Percentiles rank a stretch among this genome's conserved stretches.
Conservation (phyloP, 1,140 invertebrate species). For the Colletes latitarsis region DNA sequence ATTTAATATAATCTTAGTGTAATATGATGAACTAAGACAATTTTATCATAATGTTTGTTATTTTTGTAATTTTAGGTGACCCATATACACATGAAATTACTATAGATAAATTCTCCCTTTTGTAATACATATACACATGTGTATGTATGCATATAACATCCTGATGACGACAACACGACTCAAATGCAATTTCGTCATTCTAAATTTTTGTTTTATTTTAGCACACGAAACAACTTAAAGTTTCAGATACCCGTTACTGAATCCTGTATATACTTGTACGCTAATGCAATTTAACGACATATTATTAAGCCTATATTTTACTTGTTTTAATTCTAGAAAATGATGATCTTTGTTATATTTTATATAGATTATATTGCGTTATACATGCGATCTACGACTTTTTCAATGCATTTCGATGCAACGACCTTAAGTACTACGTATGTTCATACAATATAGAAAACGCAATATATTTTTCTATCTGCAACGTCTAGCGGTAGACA, state of each 20-base stretch:
- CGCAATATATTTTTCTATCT: constrained; percentile 59
- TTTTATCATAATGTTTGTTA: neutral
- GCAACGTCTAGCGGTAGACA: constrained; percentile 15
- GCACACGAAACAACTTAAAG: no score
- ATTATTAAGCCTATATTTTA: constrained; percentile 5
- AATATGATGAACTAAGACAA: neutral
- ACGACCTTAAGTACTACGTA: neutral
- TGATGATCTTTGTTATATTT: neutral
- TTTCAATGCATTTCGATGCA: neutral
- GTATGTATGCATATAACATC: no score
- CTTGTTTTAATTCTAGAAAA: neutral
- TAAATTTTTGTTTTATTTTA: no score
- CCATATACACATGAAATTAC: neutral
- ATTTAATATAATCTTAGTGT: constrained; percentile 11
- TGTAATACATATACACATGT: neutral
- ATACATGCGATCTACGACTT: neutral
- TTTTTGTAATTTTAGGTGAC: constrained; percentile 24
- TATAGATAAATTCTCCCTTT: constrained; percentile 2
- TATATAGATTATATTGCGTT: neutral
- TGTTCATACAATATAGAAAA: constrained; percentile 30
- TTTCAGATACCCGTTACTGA: no score
- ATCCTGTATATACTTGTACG: no score
- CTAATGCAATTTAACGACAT: neutral
- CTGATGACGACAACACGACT: no score
- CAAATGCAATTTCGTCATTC: no score